Evolutionary conservation across 1,140 invertebrate species (phyloP).

Genomic region (Eciton burchellii): DNA sequence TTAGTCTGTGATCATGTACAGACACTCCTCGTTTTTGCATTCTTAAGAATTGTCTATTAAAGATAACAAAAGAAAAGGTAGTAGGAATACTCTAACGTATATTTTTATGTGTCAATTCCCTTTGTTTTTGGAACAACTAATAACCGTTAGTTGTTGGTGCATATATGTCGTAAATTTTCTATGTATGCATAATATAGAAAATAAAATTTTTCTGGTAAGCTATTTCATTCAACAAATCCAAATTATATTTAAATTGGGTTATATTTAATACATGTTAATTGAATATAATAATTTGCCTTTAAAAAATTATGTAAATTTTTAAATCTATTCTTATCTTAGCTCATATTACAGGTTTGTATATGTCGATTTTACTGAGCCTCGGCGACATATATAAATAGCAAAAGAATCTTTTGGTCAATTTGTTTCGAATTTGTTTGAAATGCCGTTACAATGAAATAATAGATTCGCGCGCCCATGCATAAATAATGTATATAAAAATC

Average conservation of each 20-base stretch:
- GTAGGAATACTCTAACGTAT: not conserved
- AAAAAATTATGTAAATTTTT: not conserved
- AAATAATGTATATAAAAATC: slow-evolving; percentile 30
- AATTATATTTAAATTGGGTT: not conserved
- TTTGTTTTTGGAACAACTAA: not conserved
- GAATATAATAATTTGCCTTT: slow-evolving; percentile 20
- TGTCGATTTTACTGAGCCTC: slow-evolving; percentile 35
- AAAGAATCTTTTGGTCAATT: not conserved
- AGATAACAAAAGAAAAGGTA: not conserved
- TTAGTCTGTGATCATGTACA: not conserved
- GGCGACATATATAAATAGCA: slow-evolving; percentile 12
- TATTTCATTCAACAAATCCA: not conserved
- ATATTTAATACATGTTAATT: not conserved
- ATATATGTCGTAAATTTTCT: not conserved
- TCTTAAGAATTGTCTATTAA: not conserved
- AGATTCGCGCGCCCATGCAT: not conserved
- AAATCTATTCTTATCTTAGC: not conserved
- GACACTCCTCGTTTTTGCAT: not conserved
- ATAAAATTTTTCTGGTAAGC: not conserved
- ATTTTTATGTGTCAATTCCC: not conserved
- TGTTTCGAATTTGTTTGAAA: not conserved
- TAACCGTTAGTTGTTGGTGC: not conserved
- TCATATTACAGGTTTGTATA: not conserved
- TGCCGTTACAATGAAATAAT: not conserved
- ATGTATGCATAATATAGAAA: too few species aligned